Conservation (phyloP, 2,888 invertebrate species). For the Xylota sylvarum region DNA sequence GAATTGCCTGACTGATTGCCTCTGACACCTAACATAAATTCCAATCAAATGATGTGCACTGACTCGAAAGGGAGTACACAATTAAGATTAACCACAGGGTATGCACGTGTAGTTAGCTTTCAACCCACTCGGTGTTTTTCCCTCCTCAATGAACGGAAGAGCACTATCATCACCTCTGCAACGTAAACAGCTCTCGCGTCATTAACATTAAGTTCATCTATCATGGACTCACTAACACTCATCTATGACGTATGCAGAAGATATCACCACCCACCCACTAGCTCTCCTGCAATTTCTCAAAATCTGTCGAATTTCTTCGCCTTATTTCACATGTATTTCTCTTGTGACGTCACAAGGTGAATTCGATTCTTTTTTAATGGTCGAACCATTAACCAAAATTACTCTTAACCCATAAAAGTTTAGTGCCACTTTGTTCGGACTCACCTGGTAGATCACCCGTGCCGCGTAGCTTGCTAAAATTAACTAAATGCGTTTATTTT, state of each 20-base stretch:
- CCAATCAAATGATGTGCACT: background rate
- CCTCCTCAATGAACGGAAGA: conserved; percentile 23
- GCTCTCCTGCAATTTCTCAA: conserved; percentile 34
- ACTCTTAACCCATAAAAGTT: conserved; percentile 39
- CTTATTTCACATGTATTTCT: conserved; percentile 19
- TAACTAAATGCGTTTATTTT: conserved; percentile 48
- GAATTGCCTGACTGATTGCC: background rate
- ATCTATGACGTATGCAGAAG: conserved; percentile 56
- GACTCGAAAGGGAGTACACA: background rate
- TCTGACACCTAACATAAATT: conserved; percentile 1
- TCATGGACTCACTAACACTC: conserved; percentile 40
- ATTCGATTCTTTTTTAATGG: conserved; percentile 36
- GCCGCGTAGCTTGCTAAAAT: conserved; percentile 51
- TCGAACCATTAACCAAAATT: conserved; percentile 30
- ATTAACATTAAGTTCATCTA: conserved; percentile 33
- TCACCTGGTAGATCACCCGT: conserved; percentile 55
- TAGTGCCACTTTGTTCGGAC: conserved; percentile 45
- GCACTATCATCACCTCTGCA: conserved; percentile 30
- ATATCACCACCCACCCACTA: conserved; percentile 25
- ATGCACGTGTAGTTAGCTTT: background rate
- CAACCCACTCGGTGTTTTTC: conserved; percentile 3
- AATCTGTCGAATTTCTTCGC: conserved; percentile 28
- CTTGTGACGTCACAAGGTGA: conserved; percentile 50
- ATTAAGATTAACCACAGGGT: background rate
- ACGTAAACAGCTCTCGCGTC: background rate